Evolutionary conservation across 2,797 vertebrate genomes (phyloP), one percentile per base, ranked within the genome.

Genomic region (Loriculus beryllinus): DNA sequence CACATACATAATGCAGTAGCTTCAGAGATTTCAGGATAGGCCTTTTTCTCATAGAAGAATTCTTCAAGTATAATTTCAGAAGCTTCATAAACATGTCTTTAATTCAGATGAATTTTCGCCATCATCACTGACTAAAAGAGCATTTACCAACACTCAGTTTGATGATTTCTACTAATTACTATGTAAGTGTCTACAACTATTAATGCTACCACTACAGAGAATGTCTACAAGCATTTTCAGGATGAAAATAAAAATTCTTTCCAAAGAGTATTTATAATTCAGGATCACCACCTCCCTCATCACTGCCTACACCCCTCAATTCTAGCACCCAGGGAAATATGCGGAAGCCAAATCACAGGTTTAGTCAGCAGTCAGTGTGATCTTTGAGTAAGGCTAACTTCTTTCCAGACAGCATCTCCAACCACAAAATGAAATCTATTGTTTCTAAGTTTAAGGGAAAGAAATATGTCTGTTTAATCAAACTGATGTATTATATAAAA

Each of bases 401-500:
- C 57, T 37, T 60, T 60, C 14, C 64, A 93, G 84, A 72, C 43
- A 60, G 40, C 14, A 76, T 35, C 31, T 82, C 51, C 67, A 92
- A 57, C 5, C 39, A 75, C 10, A 35, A 72, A 71, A 83, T 40
- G 6, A 81, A 80, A 86, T 39, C 33, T 43, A 52, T 19, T 11
- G 25, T 86, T 92, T 80, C 78, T 62, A 77, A 77, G 40, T 20
- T 86, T 85, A 76, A 91, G 71, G 47, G 67, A 89, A 88, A 88
- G 51, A 92, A 96, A 87, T 40, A 63, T 4, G 1, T 59, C 82
- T 65, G 26, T 52, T 59, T 62, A 28, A 92, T 65, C 65, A 92
- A 93, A 93, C 35, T 94, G 69, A 65, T 91, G 71, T 86, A 90
- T 88, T 94, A 94, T 52, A 79, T 62, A 81, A 88, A 94, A 92